A percentile compares a stretch with the other conserved stretches of the same genome.
Evolutionary conservation across 2,888 invertebrate species (phyloP).

Genomic region (Zootermopsis nevadensis): DNA sequence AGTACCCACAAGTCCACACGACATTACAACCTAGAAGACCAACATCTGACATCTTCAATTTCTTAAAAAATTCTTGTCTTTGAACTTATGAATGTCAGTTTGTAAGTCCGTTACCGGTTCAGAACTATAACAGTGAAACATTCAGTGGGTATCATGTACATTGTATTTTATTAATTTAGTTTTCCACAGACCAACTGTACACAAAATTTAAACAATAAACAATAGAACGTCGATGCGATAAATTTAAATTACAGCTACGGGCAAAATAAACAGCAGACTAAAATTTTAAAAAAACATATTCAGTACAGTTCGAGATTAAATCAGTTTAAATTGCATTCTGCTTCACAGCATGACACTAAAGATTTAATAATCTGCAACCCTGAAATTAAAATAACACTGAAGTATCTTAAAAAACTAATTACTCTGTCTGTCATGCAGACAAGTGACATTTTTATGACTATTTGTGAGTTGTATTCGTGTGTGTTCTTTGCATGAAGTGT

Average conservation of each 20-base stretch:
- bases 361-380: neutral
- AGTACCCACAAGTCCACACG: too few species aligned
- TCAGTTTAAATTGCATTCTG: slow-evolving; percentile 21
- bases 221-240: neutral
- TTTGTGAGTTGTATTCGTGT: too few species aligned
- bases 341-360: neutral
- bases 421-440: too few species aligned
- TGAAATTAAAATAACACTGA: neutral
- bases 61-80: too few species aligned
- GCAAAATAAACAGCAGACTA: neutral
- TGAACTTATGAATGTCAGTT: too few species aligned
- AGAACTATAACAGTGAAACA: too few species aligned
- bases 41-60: too few species aligned
- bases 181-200: neutral
- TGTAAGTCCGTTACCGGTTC: too few species aligned
- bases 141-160: neutral
- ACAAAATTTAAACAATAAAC: neutral
- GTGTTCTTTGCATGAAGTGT: too few species aligned
- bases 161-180: neutral
- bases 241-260: neutral
- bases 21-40: too few species aligned
- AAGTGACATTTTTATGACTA: too few species aligned
- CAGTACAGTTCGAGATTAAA: slow-evolving; percentile 6
- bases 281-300: neutral
- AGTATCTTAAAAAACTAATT: too few species aligned